Percentiles rank a stretch among this genome's conserved stretches.
These are phyloP conservation scores for Catharus ustulatus DNA, from an alignment of 2,797 vertebrate genomes.

Conservation along the genomic window DNA sequence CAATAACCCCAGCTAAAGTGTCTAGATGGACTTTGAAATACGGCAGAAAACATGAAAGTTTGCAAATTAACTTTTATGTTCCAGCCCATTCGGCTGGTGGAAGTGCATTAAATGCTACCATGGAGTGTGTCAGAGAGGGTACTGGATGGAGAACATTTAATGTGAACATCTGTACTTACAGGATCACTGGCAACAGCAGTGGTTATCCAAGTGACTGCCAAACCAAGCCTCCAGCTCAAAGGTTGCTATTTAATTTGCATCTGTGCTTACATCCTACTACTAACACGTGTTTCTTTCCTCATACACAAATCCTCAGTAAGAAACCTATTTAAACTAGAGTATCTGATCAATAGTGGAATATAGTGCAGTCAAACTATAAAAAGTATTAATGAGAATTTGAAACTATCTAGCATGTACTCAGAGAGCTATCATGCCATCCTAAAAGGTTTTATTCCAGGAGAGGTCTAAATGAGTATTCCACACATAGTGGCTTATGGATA, in stretches of 20 bases:
- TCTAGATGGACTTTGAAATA: constrained; percentile 71
- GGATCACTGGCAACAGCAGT: constrained; percentile 25
- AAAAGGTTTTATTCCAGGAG: neutral
- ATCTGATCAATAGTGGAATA: neutral
- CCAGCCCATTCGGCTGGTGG: neutral
- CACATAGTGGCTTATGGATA: neutral
- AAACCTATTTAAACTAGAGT: neutral
- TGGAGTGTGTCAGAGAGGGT: neutral
- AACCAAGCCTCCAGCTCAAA: constrained; percentile 19
- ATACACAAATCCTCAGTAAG: neutral
- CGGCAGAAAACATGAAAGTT: constrained; percentile 46
- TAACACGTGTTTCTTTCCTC: neutral
- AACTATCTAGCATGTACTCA: neutral
- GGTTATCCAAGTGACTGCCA: neutral
- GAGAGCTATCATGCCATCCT: neutral
- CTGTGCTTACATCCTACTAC: neutral
- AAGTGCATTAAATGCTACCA: neutral
- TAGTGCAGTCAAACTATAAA: neutral
- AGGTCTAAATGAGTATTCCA: neutral
- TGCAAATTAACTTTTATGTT: constrained; percentile 72
- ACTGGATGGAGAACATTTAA: neutral
- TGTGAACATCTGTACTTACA: neutral
- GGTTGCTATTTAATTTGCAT: neutral
- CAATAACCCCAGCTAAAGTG: constrained; percentile 46
- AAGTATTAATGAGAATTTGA: neutral